Conservation (phyloP, 1,140 invertebrate genomes). For the Brachionus manjavacas region DNA sequence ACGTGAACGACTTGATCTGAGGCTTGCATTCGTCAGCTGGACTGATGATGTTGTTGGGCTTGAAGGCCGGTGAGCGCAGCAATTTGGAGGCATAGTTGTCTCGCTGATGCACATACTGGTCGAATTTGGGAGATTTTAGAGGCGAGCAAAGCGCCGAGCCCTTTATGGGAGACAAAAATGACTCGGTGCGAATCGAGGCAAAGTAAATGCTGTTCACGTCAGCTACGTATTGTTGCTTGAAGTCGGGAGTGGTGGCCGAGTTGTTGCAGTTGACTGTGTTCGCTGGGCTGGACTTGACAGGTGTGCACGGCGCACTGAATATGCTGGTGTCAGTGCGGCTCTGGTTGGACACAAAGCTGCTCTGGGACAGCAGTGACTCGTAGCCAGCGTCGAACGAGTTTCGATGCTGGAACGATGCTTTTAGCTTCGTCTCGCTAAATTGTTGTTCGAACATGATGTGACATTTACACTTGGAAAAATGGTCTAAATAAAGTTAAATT, state of each 20-base stretch:
- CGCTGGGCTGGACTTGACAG: not conserved
- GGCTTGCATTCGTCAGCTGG: not conserved
- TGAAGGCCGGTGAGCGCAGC: constrained; percentile 12
- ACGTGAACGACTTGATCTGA: not conserved
- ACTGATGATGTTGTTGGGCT: not conserved
- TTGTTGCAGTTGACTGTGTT: not conserved
- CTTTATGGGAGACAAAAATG: not conserved
- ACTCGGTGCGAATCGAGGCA: not conserved
- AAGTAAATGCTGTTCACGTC: constrained; percentile 24
- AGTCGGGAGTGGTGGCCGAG: not conserved
- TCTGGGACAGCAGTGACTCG: constrained; percentile 10
- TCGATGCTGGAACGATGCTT: not conserved
- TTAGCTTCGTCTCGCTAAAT: not conserved
- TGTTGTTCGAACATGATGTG: constrained; percentile 7
- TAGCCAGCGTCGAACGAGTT: constrained; percentile 32
- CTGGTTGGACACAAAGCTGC: not conserved
- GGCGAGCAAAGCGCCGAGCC: not conserved
- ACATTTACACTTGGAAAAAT: not conserved
- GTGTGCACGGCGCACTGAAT: not conserved
- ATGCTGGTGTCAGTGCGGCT: not conserved
- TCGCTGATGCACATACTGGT: not conserved
- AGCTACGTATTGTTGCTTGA: constrained; percentile 14
- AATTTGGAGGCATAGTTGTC: not conserved
- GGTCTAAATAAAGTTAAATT: not conserved
- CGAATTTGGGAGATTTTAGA: not conserved